Evolutionary conservation across 2,113 vertebrate species (phyloP), one percentile per base, ranked within the genome.

Genomic region (Cynocephalus volans): DNA sequence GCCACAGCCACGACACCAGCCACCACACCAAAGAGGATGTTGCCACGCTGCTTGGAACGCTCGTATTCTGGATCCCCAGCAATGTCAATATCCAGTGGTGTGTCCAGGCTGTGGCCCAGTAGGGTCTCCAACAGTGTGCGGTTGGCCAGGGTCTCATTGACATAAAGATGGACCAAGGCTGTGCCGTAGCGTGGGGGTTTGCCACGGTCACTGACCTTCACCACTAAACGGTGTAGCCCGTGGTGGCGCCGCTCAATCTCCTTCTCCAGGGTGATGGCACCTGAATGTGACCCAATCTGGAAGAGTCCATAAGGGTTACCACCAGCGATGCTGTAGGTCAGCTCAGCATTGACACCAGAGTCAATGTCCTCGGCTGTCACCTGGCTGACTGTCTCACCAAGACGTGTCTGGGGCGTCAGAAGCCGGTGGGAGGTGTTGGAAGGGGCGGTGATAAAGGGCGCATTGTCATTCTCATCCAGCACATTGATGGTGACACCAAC

Each of bases 401-500:
- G 99, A 21, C 98, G 98, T 0, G 99, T 99, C 86, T 98, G 98
- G 0, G 99, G 99, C 5, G 98, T 98, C 96, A 99, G 98, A 97
- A 99, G 99, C 26, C 98, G 99, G 98, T 99, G 99, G 84, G 99
- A 99, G 31, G 99, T 99, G 31, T 99, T 99, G 18, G 99, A 99
- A 0, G 99, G 99, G 24, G 99, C 99, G 6, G 99, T 99, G 96
- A 99, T 99, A 7, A 99, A 99, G 4, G 99, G 99, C 0, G 99
- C 99, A 0, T 99, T 99, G 96, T 99, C 99, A 1, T 99, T 99
- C 97, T 99, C 99, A 54, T 99, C 99, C 84, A 99, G 98, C 69
- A 99, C 99, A 0, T 99, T 99, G 98, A 99, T 99, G 62, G 99
- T 99, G 92, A 99, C 99, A 0, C 99, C 99, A 1, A 99, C 99